Evolutionary conservation across 2,888 invertebrate genomes (phyloP).

Genomic region (Anoplius nigerrimus): DNA sequence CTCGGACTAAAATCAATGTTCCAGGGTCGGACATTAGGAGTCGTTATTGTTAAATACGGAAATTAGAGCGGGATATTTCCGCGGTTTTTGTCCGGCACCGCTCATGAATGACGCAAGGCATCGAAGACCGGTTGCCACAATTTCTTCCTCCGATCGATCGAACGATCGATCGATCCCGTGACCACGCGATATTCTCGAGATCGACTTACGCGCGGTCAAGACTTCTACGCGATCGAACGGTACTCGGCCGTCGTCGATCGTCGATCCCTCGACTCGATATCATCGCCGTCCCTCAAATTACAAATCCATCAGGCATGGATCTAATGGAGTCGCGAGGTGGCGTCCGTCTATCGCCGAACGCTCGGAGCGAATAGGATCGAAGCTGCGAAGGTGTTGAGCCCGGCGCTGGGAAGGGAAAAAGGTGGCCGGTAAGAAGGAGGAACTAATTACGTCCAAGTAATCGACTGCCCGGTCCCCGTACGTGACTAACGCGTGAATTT

Average conservation of each 20-base stretch:
- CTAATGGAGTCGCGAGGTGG: background rate
- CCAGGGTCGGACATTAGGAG: too few species aligned
- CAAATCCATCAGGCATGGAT: background rate
- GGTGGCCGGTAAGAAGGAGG: slow-evolving; percentile 10
- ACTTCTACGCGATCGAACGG: slow-evolving; percentile 39
- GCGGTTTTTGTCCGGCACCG: too few species aligned
- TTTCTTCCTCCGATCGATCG: background rate
- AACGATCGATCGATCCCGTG: background rate
- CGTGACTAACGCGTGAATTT: slow-evolving; percentile 15
- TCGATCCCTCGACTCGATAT: background rate
- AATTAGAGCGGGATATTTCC: too few species aligned
- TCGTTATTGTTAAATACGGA: too few species aligned
- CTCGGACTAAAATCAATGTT: too few species aligned
- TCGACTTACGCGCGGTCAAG: slow-evolving; percentile 3
- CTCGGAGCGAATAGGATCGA: too few species aligned
- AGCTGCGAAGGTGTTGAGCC: too few species aligned
- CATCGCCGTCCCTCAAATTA: slow-evolving; percentile 4
- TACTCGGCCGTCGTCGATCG: slow-evolving; percentile 9
- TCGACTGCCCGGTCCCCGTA: slow-evolving; percentile 19
- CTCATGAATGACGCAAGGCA: too few species aligned
- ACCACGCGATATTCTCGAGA: slow-evolving; percentile 33
- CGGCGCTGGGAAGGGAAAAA: background rate
- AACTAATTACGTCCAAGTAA: slow-evolving; percentile 40
- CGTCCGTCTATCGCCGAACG: too few species aligned
- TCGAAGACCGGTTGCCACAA: too few species aligned